phyloP scores from a whole-genome alignment of 2,888 invertebrate genomes.

The Barypeithes pellucidus region DNA sequence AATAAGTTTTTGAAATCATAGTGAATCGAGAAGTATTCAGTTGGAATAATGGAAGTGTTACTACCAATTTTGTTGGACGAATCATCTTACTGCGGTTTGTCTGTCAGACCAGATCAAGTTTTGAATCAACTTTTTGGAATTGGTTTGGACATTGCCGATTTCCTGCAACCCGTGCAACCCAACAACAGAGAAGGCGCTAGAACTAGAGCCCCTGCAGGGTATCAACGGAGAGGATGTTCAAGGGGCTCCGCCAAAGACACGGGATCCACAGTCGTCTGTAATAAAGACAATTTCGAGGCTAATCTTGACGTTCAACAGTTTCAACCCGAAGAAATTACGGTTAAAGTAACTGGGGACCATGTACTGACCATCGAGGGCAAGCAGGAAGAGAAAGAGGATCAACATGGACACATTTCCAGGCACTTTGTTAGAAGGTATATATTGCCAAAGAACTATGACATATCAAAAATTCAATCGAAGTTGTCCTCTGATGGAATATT shows the following conservation, averaged over 20 bases:
- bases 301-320: slow-evolving; percentile 85
- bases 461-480: slow-evolving; percentile 80
- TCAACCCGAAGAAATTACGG: slow-evolving; percentile 82
- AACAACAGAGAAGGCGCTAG: slow-evolving; percentile 30
- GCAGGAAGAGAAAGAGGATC: slow-evolving; percentile 83
- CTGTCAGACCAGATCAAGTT: slow-evolving; percentile 21
- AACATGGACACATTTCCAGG: slow-evolving; percentile 83
- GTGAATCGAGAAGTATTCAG: background rate
- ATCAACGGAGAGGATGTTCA: slow-evolving; percentile 37
- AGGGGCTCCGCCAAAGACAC: slow-evolving; percentile 33
- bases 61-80: slow-evolving; percentile 37
- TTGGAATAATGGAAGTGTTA: slow-evolving; percentile 50
- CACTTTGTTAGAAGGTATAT: slow-evolving; percentile 84
- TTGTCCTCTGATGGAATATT: slow-evolving; percentile 85
- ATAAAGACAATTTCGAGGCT: slow-evolving; percentile 75
- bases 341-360: slow-evolving; percentile 78
- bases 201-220: slow-evolving; percentile 45
- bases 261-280: slow-evolving; percentile 63
- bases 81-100: slow-evolving; percentile 3
- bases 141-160: slow-evolving; percentile 32
- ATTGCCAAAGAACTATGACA: slow-evolving; percentile 82
- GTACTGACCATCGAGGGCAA: slow-evolving; percentile 84
- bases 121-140: slow-evolving; percentile 44
- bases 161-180: slow-evolving; percentile 30
- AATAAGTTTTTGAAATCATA: background rate